Percentiles rank a stretch among this genome's conserved stretches.
phyloP scores from a whole-genome alignment of 2,797 vertebrate genomes.

The Mionectes olivaceus region DNA sequence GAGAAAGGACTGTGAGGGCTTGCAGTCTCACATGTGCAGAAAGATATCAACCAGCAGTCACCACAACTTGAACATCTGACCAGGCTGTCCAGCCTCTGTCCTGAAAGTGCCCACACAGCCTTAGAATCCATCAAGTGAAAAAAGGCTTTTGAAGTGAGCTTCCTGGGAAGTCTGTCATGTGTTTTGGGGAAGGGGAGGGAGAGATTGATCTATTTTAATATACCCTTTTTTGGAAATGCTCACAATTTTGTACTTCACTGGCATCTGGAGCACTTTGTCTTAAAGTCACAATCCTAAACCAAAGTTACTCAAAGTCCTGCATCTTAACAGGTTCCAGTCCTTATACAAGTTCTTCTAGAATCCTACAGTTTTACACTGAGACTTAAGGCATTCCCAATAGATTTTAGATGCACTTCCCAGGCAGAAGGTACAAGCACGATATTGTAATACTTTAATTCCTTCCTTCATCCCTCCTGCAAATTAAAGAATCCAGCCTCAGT shows the following conservation, averaged over 20 bases:
- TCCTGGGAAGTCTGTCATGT: neutral
- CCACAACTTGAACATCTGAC: neutral
- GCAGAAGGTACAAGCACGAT: neutral
- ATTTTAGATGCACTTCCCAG: neutral
- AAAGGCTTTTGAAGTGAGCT: neutral
- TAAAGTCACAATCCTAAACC: neutral
- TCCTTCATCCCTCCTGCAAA: slow-evolving; percentile 11
- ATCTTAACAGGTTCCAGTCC: neutral
- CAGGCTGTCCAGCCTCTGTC: neutral
- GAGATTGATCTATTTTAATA: neutral
- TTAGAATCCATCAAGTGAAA: neutral
- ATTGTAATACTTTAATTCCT: neutral
- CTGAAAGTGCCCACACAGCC: neutral
- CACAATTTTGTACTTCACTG: neutral
- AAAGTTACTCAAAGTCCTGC: neutral
- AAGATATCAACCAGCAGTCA: neutral
- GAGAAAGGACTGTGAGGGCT: neutral
- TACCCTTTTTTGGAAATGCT: neutral
- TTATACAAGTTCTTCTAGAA: neutral
- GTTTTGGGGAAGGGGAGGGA: neutral
- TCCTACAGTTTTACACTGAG: neutral
- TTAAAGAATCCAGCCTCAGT: neutral
- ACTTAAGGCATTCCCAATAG: neutral
- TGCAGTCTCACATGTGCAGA: neutral
- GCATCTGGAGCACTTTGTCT: neutral